Base-by-base conservation (phyloP, 2,113 vertebrate genomes). In the Nerophis lumbriciformis region DNA sequence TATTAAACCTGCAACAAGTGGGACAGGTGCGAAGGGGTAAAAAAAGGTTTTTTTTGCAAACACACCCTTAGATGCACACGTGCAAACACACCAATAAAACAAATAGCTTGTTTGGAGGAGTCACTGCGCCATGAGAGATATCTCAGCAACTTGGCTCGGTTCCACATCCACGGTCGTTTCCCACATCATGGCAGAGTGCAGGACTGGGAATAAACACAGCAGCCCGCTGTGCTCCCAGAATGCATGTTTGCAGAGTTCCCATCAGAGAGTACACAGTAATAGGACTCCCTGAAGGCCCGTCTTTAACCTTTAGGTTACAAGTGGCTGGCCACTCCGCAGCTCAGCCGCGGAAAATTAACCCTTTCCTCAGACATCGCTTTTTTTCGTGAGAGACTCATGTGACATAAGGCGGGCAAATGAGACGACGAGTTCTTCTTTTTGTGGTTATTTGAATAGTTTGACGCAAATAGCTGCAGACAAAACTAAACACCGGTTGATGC, bases 181-280 rank as follows among this genome's bases (percentile, higher is more conserved):
- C 88, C 88, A 89, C 79, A 80, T 84, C 73, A 72, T 69, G 76
- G 73, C 80, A 77, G 76, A 73, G 72, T 54, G 63, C 59, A 65
- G 62, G 71, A 84, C 81, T 69, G 81, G 84, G 84, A 85, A 84
- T 83, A 85, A 82, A 83, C 82, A 85, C 79, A 82, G 73, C 63
- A 81, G 61, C 71, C 76, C 5, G 82, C 80, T 85, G 87, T 82
- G 82, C 79, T 90, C 80, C 79, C 78, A 82, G 80, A 88, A 84
- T 78, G 75, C 76, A 71, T 86, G 82, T 82, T 88, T 85, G 82
- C 80, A 78, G 79, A 87, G 85, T 87, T 89, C 84, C 85, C 86
- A 89, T 80, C 85, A 89, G 83, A 80, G 68, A 86, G 74, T 80
- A 77, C 75, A 84, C 85, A 85, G 85, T 82, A 81, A 82, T 69